These are phyloP conservation scores for Halcyon smyrnensis DNA, from an alignment of 2,797 vertebrate species.

Conservation along the genomic window DNA sequence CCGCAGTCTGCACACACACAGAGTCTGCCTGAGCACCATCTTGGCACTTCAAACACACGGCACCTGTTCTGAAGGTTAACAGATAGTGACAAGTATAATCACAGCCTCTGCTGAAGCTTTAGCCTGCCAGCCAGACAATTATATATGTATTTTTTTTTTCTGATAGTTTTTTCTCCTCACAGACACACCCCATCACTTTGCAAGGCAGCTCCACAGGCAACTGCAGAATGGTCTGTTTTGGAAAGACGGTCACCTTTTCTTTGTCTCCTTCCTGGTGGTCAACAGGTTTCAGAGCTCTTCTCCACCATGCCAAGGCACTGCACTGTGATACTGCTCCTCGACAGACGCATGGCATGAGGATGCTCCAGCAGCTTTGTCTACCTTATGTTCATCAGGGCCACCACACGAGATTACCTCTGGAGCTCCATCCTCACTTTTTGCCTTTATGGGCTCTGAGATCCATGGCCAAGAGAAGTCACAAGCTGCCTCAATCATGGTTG, in stretches of 20 bases:
- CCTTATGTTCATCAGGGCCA: neutral
- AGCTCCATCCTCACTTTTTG: neutral
- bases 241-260: neutral
- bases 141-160: neutral
- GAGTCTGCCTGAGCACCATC: neutral
- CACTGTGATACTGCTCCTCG: neutral
- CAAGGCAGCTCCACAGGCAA: neutral
- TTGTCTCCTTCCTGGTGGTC: neutral
- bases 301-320: neutral
- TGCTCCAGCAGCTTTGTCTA: neutral
- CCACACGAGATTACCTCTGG: neutral
- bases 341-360: rapidly evolving
- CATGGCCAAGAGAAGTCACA: neutral
- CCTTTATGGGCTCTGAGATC: neutral
- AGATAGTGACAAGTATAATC: slow-evolving; percentile 49
- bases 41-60: neutral
- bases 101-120: slow-evolving; percentile 35
- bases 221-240: neutral
- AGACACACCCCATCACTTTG: neutral
- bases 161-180: neutral
- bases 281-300: neutral
- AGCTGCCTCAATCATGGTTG: neutral
- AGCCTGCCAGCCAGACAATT: slow-evolving; percentile 10
- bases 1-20: neutral
- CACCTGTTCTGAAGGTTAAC: slow-evolving; percentile 68